These are phyloP conservation scores for Ophioninae sp. DNA, from an alignment of 2,888 invertebrate species.

Conservation along the genomic window DNA sequence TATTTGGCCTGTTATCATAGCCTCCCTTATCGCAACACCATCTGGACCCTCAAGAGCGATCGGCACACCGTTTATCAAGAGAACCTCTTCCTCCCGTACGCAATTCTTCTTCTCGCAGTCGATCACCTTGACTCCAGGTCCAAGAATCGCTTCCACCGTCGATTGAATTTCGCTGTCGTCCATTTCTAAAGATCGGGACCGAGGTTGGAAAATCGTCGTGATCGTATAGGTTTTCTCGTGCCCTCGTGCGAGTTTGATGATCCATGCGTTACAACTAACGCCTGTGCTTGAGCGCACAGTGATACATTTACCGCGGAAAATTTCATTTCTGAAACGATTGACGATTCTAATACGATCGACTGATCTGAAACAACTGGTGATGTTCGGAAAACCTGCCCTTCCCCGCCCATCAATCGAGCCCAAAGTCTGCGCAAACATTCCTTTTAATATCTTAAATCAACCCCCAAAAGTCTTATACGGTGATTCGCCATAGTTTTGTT, in stretches of 20 bases:
- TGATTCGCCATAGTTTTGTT: too few species aligned
- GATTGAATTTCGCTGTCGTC: conserved; percentile 88
- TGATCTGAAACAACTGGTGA: not conserved
- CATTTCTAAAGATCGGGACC: conserved; percentile 79
- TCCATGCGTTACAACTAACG: not conserved
- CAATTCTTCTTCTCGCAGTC: conserved; percentile 89
- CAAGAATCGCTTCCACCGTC: conserved; percentile 88
- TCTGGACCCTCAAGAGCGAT: conserved; percentile 86
- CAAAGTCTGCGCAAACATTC: too few species aligned
- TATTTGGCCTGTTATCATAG: conserved; percentile 86
- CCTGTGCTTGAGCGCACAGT: not conserved
- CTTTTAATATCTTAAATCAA: too few species aligned
- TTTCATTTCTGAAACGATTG: not conserved
- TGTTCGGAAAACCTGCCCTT: too few species aligned
- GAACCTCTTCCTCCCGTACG: conserved; percentile 87
- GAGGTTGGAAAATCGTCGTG: not conserved
- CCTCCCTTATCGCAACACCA: conserved; percentile 86
- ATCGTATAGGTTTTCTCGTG: conserved; percentile 3
- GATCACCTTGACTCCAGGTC: conserved; percentile 87
- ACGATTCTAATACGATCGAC: not conserved
- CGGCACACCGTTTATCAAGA: conserved; percentile 87
- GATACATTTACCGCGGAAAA: not conserved
- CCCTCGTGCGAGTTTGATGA: conserved; percentile 60
- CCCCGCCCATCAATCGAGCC: too few species aligned
- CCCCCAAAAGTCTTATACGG: too few species aligned